A percentile compares a stretch with the other conserved stretches of the same genome.
These are phyloP conservation scores for Craterocephalus amniculus DNA, from an alignment of 2,797 vertebrate species.

Conservation along the genomic window DNA sequence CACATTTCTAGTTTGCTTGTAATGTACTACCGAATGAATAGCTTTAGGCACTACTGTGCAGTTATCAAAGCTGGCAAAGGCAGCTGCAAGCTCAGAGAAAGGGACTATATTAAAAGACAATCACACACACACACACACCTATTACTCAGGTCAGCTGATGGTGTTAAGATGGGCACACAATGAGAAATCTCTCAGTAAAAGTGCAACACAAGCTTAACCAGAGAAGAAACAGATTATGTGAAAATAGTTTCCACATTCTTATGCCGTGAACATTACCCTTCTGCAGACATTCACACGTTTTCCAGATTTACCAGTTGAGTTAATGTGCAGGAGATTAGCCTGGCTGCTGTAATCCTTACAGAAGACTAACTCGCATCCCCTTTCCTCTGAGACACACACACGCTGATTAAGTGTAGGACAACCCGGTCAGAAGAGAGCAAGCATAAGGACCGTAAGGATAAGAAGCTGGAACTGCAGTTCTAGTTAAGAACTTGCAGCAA, in stretches of 20 bases:
- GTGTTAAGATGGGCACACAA: not conserved
- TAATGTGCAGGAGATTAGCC: constrained; percentile 56
- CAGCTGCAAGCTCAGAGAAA: not conserved
- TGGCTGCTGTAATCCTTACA: constrained; percentile 67
- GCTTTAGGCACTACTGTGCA: not conserved
- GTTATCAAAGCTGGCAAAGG: not conserved
- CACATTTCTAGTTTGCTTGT: not conserved
- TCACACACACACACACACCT: not conserved
- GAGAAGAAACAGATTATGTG: not conserved
- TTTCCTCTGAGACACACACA: too few relatives aligned
- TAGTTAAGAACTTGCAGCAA: constrained; percentile 31
- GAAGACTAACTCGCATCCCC: constrained; percentile 19
- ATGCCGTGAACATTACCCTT: constrained; percentile 11
- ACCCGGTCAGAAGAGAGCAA: constrained; percentile 54
- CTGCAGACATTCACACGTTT: constrained; percentile 12
- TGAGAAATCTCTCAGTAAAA: not conserved
- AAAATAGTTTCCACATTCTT: not conserved
- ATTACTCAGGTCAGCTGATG: not conserved
- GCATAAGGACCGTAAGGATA: constrained; percentile 43
- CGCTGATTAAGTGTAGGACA: constrained; percentile 64
- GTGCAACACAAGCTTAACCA: not conserved
- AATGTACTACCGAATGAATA: not conserved
- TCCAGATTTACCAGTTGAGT: constrained; percentile 48
- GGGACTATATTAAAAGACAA: not conserved
- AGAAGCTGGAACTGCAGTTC: constrained; percentile 33